phyloP scores from a whole-genome alignment of 2,113 vertebrate species.

The Genyomyrus donnyi region DNA sequence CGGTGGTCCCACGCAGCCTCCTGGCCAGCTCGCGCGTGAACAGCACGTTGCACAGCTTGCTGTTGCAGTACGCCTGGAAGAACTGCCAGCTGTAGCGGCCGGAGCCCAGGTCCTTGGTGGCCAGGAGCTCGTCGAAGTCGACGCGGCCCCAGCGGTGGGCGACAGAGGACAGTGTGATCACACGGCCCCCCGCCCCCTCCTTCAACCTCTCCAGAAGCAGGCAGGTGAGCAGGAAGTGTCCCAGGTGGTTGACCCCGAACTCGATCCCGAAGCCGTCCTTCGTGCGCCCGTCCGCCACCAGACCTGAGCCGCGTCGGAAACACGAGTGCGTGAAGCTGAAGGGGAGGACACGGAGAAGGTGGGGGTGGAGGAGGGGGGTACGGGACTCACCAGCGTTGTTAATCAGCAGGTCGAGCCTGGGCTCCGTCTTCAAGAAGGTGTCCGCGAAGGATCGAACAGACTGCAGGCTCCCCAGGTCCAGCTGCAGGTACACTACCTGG shows the following conservation, averaged over 20 bases:
- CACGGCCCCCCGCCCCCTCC: slow-evolving; percentile 52
- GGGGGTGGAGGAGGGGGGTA: not conserved
- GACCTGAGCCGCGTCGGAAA: slow-evolving; percentile 40
- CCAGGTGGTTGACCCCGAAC: slow-evolving; percentile 63
- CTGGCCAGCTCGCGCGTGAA: slow-evolving; percentile 53
- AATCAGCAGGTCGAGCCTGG: slow-evolving; percentile 65
- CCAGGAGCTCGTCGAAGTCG: slow-evolving; percentile 41
- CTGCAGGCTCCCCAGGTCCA: slow-evolving; percentile 63
- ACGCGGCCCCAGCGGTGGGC: slow-evolving; percentile 52
- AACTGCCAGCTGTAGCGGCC: slow-evolving; percentile 16
- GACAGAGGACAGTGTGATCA: slow-evolving; percentile 58
- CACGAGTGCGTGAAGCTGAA: not conserved
- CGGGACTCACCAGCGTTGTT: slow-evolving; percentile 65
- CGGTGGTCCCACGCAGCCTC: slow-evolving; percentile 50
- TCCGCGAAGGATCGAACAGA: slow-evolving; percentile 61
- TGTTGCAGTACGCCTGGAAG: slow-evolving; percentile 60
- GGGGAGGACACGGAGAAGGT: not conserved
- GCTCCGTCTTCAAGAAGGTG: slow-evolving; percentile 39
- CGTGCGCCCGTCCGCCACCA: slow-evolving; percentile 43
- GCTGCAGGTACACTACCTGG: slow-evolving; percentile 61
- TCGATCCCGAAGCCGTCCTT: slow-evolving; percentile 56
- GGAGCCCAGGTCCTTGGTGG: slow-evolving; percentile 26
- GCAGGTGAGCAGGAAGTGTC: slow-evolving; percentile 42
- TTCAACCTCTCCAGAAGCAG: slow-evolving; percentile 62
- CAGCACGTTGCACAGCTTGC: slow-evolving; percentile 54